A percentile compares a stretch with the other conserved stretches of the same genome.
Conservation (phyloP, 2,888 invertebrate species). For the Thereva unica region DNA sequence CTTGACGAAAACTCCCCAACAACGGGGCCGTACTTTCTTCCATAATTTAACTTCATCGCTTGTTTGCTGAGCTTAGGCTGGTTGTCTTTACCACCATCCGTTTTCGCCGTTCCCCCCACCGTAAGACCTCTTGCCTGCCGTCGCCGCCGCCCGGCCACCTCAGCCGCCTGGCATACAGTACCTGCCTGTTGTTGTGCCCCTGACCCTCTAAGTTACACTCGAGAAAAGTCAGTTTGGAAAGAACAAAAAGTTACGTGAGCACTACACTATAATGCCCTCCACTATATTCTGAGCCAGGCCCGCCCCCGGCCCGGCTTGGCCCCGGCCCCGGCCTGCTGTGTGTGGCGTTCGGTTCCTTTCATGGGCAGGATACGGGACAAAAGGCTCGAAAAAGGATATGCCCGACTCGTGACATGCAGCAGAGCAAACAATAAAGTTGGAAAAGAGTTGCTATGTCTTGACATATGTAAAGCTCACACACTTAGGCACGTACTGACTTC, state of each 20-base stretch:
- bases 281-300: no score
- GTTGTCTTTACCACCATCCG: conserved; percentile 10
- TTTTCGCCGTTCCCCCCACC: background rate
- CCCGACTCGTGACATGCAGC: conserved; percentile 23
- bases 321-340: no score
- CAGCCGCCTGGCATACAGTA: no score
- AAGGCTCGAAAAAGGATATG: conserved; percentile 7
- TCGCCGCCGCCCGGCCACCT: no score
- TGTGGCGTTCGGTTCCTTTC: no score
- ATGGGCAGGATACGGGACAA: background rate
- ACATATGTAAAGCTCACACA: conserved; percentile 21
- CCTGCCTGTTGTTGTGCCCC: no score
- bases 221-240: no score
- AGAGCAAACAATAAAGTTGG: conserved; percentile 25
- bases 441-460: conserved; percentile 21
- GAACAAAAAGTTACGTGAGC: no score
- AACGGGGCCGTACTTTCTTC: conserved; percentile 16
- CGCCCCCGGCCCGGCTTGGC: no score
- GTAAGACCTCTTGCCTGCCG: background rate
- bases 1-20: conserved; percentile 3
- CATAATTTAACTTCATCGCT: conserved; percentile 19
- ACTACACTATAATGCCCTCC: no score
- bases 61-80: conserved; percentile 8
- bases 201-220: no score
- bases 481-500: conserved; percentile 24